phyloP scores from a whole-genome alignment of 1,140 invertebrate genomes.

The Philopotamus ludificatus region DNA sequence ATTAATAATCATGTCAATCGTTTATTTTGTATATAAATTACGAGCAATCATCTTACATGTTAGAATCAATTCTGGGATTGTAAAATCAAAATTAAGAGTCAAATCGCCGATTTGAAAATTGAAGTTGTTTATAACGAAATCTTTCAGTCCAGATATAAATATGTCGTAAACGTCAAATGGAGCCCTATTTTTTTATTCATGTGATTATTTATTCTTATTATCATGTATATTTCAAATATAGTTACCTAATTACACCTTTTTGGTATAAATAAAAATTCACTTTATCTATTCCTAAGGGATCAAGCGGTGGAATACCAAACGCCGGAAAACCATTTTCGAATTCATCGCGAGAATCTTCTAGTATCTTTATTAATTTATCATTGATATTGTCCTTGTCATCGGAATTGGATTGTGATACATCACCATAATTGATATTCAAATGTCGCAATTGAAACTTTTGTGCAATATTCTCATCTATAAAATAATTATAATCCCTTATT shows the following conservation, averaged over 20 bases:
- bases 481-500: too few relatives aligned
- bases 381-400: conserved; percentile 13
- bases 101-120: conserved; percentile 24
- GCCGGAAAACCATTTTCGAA: conserved; percentile 33
- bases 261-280: conserved; percentile 16
- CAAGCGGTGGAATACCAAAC: conserved; percentile 34
- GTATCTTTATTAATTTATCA: conserved; percentile 12
- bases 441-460: conserved; percentile 18
- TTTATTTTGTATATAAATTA: background rate
- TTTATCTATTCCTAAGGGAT: conserved; percentile 31
- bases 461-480: conserved; percentile 20
- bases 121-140: conserved; percentile 31
- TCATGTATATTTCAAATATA: background rate
- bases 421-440: conserved; percentile 15
- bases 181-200: conserved; percentile 22
- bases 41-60: conserved; percentile 25
- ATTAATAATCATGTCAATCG: background rate
- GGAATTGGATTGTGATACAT: background rate
- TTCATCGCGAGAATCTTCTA: conserved; percentile 21
- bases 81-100: conserved; percentile 26
- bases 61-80: conserved; percentile 23
- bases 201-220: conserved; percentile 15
- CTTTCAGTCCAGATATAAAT: conserved; percentile 21
- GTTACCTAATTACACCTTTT: conserved; percentile 16
- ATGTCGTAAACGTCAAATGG: conserved; percentile 24